A percentile compares a stretch with the other conserved stretches of the same genome.
Conservation (phyloP, 2,113 vertebrate genomes). For the Phalacrocorax brasilianus region DNA sequence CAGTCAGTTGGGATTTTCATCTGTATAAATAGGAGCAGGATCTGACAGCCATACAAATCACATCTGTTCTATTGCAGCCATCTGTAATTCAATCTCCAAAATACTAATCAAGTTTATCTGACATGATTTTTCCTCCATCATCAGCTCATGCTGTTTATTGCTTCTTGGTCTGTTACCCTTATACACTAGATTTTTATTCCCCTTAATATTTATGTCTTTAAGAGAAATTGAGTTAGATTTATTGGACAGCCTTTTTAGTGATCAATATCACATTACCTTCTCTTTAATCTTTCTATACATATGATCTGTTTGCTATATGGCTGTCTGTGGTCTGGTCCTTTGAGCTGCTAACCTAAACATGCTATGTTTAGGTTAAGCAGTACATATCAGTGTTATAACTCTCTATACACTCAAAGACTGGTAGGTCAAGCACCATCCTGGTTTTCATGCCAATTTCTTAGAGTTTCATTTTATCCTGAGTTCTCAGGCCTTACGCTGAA, state of each 20-base stretch:
- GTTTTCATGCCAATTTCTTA: neutral
- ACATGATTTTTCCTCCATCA: conserved; percentile 21
- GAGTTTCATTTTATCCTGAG: neutral
- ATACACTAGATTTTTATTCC: neutral
- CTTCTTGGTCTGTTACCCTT: conserved; percentile 7
- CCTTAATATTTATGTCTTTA: neutral
- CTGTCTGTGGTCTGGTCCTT: neutral
- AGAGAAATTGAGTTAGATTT: neutral
- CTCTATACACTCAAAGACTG: neutral
- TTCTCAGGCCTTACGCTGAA: neutral
- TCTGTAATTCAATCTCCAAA: conserved; percentile 45
- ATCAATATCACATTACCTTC: neutral
- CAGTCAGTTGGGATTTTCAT: neutral
- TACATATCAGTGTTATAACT: neutral
- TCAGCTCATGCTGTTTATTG: neutral
- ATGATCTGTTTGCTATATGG: neutral
- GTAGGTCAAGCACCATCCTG: neutral
- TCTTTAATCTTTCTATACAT: neutral
- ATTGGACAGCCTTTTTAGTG: neutral
- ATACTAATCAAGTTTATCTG: conserved; percentile 49
- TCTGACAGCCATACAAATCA: conserved; percentile 54
- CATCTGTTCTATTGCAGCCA: conserved; percentile 22
- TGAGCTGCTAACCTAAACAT: neutral
- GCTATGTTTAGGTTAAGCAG: neutral
- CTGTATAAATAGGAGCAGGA: neutral